Evolutionary conservation across 2,888 invertebrate genomes (phyloP).

Genomic region (Lithodes maja): DNA sequence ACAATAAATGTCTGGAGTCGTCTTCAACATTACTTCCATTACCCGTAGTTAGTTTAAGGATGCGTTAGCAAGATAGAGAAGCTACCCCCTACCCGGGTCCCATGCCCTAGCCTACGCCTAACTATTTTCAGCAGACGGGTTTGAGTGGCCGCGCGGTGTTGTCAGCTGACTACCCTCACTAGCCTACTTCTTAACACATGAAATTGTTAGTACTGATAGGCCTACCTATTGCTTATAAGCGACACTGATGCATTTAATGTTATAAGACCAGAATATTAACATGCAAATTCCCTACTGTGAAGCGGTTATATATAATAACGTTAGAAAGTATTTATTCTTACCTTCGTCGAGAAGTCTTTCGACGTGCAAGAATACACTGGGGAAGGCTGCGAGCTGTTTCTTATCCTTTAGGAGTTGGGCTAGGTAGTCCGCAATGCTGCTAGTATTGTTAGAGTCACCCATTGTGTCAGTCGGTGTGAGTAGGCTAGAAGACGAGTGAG

Average conservation of each 20-base stretch:
- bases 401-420: constrained; percentile 80
- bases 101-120: constrained; percentile 22
- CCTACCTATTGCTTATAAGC: background rate
- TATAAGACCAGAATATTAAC: background rate
- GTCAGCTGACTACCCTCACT: constrained; percentile 57
- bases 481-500: constrained; percentile 65
- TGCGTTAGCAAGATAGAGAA: background rate
- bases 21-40: background rate
- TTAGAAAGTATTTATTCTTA: constrained; percentile 73
- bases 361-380: constrained; percentile 78
- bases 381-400: constrained; percentile 79
- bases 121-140: constrained; percentile 61
- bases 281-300: constrained; percentile 29
- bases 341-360: constrained; percentile 79
- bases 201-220: background rate
- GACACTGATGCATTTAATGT: constrained; percentile 1
- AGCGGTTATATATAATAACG: constrained; percentile 37
- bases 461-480: constrained; percentile 67
- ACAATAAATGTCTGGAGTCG: background rate
- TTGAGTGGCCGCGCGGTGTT: constrained; percentile 39
- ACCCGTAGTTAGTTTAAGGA: background rate
- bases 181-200: constrained; percentile 14
- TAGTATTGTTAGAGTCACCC: constrained; percentile 71
- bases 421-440: constrained; percentile 77
- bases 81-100: background rate